A percentile compares a stretch with the other conserved stretches of the same genome.
These are phyloP conservation scores for Odontophorus gujanensis DNA, from an alignment of 2,113 vertebrate genomes.

Conservation along the genomic window DNA sequence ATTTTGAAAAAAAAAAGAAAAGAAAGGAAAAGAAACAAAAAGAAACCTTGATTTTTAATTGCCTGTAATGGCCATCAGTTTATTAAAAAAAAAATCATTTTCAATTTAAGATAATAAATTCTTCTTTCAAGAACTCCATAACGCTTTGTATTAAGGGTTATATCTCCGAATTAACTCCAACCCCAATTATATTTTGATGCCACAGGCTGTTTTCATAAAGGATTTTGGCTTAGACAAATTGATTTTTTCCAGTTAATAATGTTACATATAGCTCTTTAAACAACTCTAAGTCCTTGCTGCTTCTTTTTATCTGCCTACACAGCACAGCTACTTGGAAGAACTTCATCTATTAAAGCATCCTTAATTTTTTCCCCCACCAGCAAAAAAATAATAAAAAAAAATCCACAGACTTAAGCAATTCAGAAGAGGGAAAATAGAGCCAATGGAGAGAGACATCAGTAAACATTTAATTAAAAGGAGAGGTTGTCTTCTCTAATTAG, in stretches of 20 bases:
- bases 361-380: fast-evolving
- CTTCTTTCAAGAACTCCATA: neutral
- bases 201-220: neutral
- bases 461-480: neutral
- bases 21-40: too few relatives aligned
- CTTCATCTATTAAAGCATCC: neutral
- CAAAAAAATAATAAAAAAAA: neutral
- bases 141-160: neutral
- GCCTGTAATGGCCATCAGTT: neutral
- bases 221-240: neutral
- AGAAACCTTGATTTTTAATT: neutral
- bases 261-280: neutral
- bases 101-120: neutral
- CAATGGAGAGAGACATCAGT: neutral
- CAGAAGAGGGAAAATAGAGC: neutral
- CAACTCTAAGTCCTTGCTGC: neutral
- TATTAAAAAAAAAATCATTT: neutral
- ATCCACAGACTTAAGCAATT: neutral
- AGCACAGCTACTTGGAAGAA: neutral
- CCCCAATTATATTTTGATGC: neutral
- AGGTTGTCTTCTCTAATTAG: neutral
- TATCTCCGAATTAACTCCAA: neutral
- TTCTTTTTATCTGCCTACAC: neutral
- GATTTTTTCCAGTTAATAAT: constrained; percentile 8
- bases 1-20: neutral